Percentiles rank a stretch among this genome's conserved stretches.
phyloP scores from a whole-genome alignment of 1,140 invertebrate species.

The Ericerus pela region DNA sequence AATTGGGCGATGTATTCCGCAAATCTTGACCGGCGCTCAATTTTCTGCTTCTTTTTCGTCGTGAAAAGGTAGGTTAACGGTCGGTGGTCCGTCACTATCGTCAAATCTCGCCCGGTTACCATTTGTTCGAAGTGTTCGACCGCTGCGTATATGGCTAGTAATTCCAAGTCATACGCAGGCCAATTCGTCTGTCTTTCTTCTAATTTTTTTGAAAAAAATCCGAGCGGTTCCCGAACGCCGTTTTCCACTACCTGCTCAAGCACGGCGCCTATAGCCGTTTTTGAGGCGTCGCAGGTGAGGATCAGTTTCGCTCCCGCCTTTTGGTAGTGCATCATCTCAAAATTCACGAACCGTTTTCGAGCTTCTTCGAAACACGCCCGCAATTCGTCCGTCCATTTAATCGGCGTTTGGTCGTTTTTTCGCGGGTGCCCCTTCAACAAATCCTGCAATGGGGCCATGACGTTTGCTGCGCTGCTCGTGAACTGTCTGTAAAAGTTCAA shows the following conservation, averaged over 20 bases:
- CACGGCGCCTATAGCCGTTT: constrained; percentile 26
- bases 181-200: constrained; percentile 24
- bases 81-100: constrained; percentile 28
- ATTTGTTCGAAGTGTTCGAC: constrained; percentile 26
- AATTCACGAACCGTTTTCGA: constrained; percentile 21
- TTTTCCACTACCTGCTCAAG: constrained; percentile 28
- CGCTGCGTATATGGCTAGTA: constrained; percentile 26
- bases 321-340: constrained; percentile 13
- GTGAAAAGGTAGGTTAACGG: constrained; percentile 24
- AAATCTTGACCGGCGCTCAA: constrained; percentile 24
- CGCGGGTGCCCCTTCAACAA: not conserved
- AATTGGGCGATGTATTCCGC: constrained; percentile 25
- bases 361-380: constrained; percentile 21
- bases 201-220: constrained; percentile 31
- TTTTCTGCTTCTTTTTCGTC: constrained; percentile 23
- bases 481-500: constrained; percentile 27
- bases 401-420: constrained; percentile 20
- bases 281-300: constrained; percentile 22
- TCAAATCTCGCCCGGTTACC: constrained; percentile 25
- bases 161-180: constrained; percentile 29
- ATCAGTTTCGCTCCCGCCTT: not conserved
- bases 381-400: constrained; percentile 13
- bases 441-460: constrained; percentile 18
- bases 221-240: constrained; percentile 26
- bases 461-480: constrained; percentile 23